Evolutionary conservation across 2,888 invertebrate genomes (phyloP).

Genomic region (Himalopsyche japonica): DNA sequence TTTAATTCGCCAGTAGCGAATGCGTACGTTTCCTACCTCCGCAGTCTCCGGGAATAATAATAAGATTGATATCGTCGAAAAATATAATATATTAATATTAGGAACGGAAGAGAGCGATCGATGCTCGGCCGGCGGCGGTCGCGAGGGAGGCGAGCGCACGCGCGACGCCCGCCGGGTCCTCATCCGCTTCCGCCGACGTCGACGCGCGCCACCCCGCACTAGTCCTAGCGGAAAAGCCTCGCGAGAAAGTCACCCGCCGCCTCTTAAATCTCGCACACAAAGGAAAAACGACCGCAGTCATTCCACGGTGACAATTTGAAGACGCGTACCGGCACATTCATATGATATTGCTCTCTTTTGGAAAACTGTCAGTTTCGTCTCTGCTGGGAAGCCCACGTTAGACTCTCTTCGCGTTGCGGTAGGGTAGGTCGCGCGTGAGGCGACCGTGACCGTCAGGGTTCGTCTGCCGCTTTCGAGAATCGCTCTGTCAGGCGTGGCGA

Average conservation of each 20-base stretch:
- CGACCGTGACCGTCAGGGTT: background rate
- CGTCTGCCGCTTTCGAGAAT: constrained; percentile 1
- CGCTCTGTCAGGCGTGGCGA: background rate
- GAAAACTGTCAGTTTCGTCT: background rate
- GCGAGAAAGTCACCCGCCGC: background rate
- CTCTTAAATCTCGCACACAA: background rate
- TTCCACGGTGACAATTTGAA: background rate
- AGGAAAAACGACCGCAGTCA: background rate
- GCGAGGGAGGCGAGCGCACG: background rate
- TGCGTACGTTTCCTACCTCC: background rate
- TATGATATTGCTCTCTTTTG: background rate
- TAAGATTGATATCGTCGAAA: background rate
- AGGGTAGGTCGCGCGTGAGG: background rate
- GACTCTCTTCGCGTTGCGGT: background rate
- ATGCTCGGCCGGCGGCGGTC: background rate
- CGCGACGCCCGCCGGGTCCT: constrained; percentile 14
- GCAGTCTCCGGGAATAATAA: background rate
- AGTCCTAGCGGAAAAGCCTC: background rate
- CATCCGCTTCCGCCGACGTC: background rate
- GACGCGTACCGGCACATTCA: background rate
- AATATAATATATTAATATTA: background rate
- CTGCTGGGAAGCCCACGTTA: background rate
- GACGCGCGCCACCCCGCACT: background rate
- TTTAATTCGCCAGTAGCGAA: too few relatives aligned
- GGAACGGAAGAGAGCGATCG: background rate